phyloP scores from a whole-genome alignment of 2,113 vertebrate genomes.

The Emydocephalus ijimae region DNA sequence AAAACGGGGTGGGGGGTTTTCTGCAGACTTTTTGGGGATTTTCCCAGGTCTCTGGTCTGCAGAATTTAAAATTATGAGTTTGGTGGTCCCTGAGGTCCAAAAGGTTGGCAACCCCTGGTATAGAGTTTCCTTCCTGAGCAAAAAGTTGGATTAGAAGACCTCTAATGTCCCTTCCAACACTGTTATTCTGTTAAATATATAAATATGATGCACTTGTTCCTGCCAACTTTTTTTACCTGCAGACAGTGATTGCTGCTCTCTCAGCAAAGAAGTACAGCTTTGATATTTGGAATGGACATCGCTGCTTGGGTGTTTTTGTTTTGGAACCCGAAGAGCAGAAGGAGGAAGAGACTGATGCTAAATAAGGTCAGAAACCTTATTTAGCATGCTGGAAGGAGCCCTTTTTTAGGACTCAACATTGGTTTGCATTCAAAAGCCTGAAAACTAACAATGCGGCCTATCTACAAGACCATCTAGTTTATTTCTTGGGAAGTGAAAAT shows the following conservation, averaged over 20 bases:
- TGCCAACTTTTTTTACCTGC: background rate
- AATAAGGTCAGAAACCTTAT: background rate
- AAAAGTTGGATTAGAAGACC: background rate
- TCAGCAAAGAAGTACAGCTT: background rate
- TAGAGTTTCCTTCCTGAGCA: background rate
- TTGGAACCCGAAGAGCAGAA: background rate
- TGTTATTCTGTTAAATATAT: background rate
- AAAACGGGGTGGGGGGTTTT: too few species aligned
- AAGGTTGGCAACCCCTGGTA: background rate
- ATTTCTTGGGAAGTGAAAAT: background rate
- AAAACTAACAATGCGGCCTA: background rate
- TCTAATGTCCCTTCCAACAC: background rate
- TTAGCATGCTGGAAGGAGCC: background rate
- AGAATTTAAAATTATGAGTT: too few species aligned
- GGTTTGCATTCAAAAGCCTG: background rate
- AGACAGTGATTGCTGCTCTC: background rate
- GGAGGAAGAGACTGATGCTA: background rate
- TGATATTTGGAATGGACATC: background rate
- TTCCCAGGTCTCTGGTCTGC: too few species aligned
- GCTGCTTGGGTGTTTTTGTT: background rate
- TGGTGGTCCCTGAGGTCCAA: too few species aligned
- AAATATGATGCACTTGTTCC: background rate
- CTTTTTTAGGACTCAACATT: background rate
- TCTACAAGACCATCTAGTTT: background rate
- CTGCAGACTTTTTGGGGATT: too few species aligned